phyloP scores from a whole-genome alignment of 2,113 vertebrate species.

The Crotalus viridis region DNA sequence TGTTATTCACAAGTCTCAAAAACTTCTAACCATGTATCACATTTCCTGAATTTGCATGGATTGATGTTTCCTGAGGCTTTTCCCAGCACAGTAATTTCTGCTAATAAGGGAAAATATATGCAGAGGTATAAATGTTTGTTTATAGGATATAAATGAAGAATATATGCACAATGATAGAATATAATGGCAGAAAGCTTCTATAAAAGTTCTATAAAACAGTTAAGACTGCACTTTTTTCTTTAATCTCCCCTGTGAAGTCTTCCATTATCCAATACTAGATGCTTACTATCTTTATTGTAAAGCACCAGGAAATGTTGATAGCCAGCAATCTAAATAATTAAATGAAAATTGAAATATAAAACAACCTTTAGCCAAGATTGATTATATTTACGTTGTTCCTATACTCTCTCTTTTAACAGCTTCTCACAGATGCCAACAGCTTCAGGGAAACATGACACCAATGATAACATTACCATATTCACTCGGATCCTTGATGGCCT shows the following conservation, averaged over 20 bases:
- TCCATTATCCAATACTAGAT: neutral
- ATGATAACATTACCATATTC: slow-evolving; percentile 95
- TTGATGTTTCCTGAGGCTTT: neutral
- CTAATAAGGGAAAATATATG: neutral
- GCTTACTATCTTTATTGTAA: neutral
- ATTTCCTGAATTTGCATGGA: neutral
- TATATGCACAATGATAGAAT: neutral
- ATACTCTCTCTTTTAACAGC: slow-evolving; percentile 65
- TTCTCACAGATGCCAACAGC: slow-evolving; percentile 83
- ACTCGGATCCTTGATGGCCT: slow-evolving; percentile 92
- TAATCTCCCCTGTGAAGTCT: neutral
- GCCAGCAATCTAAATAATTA: neutral
- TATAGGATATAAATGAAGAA: neutral
- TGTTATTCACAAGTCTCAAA: neutral
- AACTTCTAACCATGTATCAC: neutral
- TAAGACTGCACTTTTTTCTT: neutral
- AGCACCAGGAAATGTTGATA: neutral
- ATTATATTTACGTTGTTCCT: neutral
- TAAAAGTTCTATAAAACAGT: neutral
- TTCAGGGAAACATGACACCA: slow-evolving; percentile 87
- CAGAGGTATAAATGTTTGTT: neutral
- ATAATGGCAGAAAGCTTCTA: neutral
- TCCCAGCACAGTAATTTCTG: neutral
- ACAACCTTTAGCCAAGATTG: slow-evolving; percentile 21
- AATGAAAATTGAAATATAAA: neutral